Evolutionary conservation across 2,113 vertebrate genomes (phyloP).

Genomic region (Nothobranchius kuhntae): DNA sequence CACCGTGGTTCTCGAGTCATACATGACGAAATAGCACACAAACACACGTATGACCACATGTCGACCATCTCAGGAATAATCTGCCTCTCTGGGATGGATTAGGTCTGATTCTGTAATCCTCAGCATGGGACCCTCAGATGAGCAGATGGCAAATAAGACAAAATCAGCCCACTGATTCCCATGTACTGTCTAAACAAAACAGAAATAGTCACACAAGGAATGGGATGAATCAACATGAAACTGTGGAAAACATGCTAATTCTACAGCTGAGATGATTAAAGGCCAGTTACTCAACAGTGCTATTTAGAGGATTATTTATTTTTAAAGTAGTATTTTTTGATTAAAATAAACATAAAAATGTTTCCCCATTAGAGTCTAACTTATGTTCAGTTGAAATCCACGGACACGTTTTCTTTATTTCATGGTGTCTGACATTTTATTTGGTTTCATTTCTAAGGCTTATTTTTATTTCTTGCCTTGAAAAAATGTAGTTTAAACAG

Average conservation of each 20-base stretch:
- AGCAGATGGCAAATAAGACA: conserved; percentile 75
- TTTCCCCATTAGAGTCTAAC: no score
- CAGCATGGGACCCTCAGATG: conserved; percentile 62
- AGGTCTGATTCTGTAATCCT: conserved; percentile 68
- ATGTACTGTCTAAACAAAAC: conserved; percentile 29
- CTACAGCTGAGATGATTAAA: not conserved
- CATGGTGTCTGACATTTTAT: no score
- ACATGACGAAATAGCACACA: conserved; percentile 21
- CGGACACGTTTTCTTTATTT: no score
- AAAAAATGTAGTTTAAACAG: no score
- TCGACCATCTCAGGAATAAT: conserved; percentile 67
- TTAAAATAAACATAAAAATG: no score
- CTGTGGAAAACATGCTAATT: not conserved
- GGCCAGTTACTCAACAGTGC: no score
- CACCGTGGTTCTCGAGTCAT: conserved; percentile 12
- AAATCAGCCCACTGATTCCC: conserved; percentile 64
- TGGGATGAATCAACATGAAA: conserved; percentile 9
- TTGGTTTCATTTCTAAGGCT: no score
- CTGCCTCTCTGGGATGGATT: conserved; percentile 64
- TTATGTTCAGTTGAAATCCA: no score
- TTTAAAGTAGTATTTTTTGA: no score
- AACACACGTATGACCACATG: conserved; percentile 34
- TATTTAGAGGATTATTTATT: no score
- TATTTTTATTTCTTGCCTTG: no score
- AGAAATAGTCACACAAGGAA: conserved; percentile 33